Conservation (phyloP, 2,888 invertebrate species). For the Mantis religiosa region DNA sequence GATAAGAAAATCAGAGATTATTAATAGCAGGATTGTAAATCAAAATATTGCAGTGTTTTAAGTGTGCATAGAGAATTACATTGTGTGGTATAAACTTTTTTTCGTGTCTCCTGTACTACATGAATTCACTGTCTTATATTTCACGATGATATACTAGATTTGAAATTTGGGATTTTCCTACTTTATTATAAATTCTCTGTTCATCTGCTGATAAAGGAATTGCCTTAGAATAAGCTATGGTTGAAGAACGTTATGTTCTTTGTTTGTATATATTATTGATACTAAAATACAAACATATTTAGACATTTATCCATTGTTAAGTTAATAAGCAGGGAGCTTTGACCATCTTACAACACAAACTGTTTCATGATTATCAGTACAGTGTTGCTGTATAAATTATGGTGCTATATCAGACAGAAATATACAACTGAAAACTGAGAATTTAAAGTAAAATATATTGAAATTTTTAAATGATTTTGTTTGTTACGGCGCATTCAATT, state of each 20-base stretch:
- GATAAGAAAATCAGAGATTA: not conserved
- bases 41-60: not conserved
- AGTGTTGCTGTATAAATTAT: not conserved
- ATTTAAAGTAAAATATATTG: conserved; percentile 6
- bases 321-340: conserved; percentile 19
- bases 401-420: not conserved
- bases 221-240: conserved; percentile 31
- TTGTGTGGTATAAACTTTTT: not conserved
- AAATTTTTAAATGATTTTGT: no score
- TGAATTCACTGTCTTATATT: not conserved
- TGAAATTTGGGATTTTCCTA: conserved; percentile 19
- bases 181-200: not conserved
- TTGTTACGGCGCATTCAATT: no score
- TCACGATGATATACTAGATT: not conserved
- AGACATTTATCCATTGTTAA: conserved; percentile 27
- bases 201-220: conserved; percentile 3
- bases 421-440: not conserved
- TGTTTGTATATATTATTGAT: conserved; percentile 11
- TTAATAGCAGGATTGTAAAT: not conserved
- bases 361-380: not conserved
- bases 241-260: conserved; percentile 30
- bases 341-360: not conserved
- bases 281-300: conserved; percentile 21
- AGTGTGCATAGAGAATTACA: not conserved
- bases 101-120: not conserved